These are phyloP conservation scores for Florisuga fusca DNA, from an alignment of 2,797 vertebrate genomes.

Conservation along the genomic window DNA sequence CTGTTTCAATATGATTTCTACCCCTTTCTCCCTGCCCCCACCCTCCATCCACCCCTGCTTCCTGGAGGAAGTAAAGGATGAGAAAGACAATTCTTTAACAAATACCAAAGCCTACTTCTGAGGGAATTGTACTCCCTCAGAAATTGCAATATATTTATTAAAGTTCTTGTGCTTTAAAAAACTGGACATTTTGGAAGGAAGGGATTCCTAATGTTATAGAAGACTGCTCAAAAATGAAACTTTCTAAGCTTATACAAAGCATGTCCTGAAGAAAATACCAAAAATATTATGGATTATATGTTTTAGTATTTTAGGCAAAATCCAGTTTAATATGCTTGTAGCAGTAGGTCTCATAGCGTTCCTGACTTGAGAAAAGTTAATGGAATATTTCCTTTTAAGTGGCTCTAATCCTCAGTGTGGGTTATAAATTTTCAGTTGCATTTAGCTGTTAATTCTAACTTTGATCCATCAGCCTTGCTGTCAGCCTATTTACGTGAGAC, in stretches of 20 bases:
- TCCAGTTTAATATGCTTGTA: background rate
- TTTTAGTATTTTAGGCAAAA: background rate
- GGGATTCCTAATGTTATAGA: background rate
- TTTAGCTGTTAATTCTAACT: background rate
- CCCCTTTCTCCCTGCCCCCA: no score
- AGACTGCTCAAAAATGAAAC: background rate
- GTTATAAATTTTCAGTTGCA: background rate
- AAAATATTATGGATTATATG: background rate
- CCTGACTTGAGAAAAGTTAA: background rate
- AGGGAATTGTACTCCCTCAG: background rate
- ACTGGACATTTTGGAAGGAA: background rate
- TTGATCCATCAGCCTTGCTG: background rate
- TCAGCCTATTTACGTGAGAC: background rate
- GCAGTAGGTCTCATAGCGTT: background rate
- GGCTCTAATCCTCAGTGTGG: background rate
- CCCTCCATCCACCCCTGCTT: background rate
- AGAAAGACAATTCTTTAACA: background rate
- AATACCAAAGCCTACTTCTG: background rate
- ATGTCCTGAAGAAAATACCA: background rate
- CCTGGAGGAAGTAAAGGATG: background rate
- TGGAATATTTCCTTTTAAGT: background rate
- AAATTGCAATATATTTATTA: background rate
- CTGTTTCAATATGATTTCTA: background rate
- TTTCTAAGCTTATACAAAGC: background rate
- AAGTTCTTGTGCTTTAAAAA: background rate